phyloP scores from a whole-genome alignment of 2,888 invertebrate species.

The Tetheella fluctuosa region DNA sequence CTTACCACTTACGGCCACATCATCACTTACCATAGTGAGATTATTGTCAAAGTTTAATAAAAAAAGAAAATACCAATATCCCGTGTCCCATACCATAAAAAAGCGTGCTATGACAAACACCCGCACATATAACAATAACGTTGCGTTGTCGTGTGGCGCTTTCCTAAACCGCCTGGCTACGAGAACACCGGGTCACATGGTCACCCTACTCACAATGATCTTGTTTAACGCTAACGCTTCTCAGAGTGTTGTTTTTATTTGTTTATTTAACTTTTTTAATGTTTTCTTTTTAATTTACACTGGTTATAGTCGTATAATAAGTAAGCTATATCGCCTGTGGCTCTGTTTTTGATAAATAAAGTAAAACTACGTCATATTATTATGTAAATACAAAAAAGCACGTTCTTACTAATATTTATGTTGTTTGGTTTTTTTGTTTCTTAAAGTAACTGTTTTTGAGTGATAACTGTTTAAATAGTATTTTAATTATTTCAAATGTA shows the following conservation, averaged over 20 bases:
- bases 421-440: background rate
- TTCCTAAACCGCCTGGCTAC: conserved; percentile 5
- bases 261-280: conserved; percentile 3
- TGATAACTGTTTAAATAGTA: no score
- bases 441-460: background rate
- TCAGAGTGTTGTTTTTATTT: conserved; percentile 15
- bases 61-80: background rate
- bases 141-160: background rate
- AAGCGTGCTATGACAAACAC: conserved; percentile 5
- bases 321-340: conserved; percentile 17
- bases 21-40: no score
- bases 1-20: no score
- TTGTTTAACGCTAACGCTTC: conserved; percentile 25
- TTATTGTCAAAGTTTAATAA: no score
- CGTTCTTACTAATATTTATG: background rate
- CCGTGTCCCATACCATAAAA: conserved; percentile 4
- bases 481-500: no score
- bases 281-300: conserved; percentile 25
- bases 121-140: conserved; percentile 4
- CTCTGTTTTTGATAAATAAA: background rate
- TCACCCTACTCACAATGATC: conserved; percentile 18
- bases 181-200: background rate
- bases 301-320: conserved; percentile 19
- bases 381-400: background rate
- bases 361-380: no score